Evolutionary conservation across 2,888 invertebrate genomes (phyloP).

Genomic region (Drosophila vallismaia): DNA sequence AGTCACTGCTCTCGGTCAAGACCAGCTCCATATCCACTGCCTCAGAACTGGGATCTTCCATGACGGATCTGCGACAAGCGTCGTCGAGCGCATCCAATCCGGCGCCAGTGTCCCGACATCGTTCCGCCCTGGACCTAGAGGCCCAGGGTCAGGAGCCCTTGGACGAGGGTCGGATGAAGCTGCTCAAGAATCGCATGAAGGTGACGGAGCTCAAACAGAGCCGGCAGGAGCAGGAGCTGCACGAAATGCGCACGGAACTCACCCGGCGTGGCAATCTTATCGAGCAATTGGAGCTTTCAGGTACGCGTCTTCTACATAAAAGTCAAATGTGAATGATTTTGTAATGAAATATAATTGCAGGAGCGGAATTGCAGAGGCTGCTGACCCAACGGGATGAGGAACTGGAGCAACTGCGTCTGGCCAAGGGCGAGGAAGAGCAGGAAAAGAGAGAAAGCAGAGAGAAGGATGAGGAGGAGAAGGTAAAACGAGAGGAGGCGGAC

Average conservation of each 20-base stretch:
- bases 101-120: slow-evolving; percentile 73
- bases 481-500: background rate
- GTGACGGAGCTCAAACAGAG: slow-evolving; percentile 65
- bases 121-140: slow-evolving; percentile 81
- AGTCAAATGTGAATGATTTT: too few species aligned
- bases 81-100: slow-evolving; percentile 42
- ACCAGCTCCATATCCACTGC: slow-evolving; percentile 76
- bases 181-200: slow-evolving; percentile 81
- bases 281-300: slow-evolving; percentile 86
- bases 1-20: slow-evolving; percentile 77
- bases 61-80: slow-evolving; percentile 81
- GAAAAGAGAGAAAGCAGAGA: background rate
- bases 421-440: background rate
- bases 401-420: slow-evolving; percentile 89
- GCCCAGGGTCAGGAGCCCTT: slow-evolving; percentile 23
- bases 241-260: slow-evolving; percentile 61
- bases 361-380: slow-evolving; percentile 29
- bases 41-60: slow-evolving; percentile 82
- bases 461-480: slow-evolving; percentile 39
- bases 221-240: slow-evolving; percentile 78
- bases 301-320: background rate
- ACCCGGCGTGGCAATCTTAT: slow-evolving; percentile 87
- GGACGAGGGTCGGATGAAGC: slow-evolving; percentile 81
- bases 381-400: slow-evolving; percentile 82
- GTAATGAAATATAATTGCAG: slow-evolving; percentile 2